Evolutionary conservation across 2,888 invertebrate genomes (phyloP), one percentile per base, ranked within the genome.

Genomic region (Apocheima hispidaria): DNA sequence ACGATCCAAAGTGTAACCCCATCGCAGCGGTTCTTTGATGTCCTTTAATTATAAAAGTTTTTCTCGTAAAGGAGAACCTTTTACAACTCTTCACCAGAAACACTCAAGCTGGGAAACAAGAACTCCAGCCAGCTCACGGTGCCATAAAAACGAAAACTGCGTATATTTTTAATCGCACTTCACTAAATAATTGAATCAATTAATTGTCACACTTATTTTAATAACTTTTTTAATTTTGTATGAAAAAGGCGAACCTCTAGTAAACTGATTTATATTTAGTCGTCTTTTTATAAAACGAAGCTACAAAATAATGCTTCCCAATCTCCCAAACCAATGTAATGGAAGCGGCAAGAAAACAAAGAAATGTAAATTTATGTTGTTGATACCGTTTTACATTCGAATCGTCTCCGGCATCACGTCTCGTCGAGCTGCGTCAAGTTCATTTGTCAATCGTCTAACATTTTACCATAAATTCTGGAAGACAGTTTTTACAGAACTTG

Each of bases 21-120:
- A 87, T 87, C 88, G 85, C 81, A 70, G 81, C 77, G 81, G 79
- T 84, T 83, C 90, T 91, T 92, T 92, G 92, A 92, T 90, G 88
- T 89, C 90, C 83, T 87, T 90, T 90, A 91, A 91, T 91, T 91
- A 91, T 89, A 88, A 90, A 91, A 90, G 84, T 91, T 90, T 88
- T 86, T 86, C 84, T 81, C 84, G 83, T 85, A 84, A 88, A 84
- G 81, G 79, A 81, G 77, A 84, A 83, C 82, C 84, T 85, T 88
- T 80, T 68, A 77, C 70, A 79, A 79, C 74, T 78, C 75, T 66
- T 60, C 68, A 65, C 72, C 69, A 71, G 74, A 74, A 80, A 77
- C 75, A 81, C 66, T 77, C 71, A 65, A 69, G 65, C 61, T 66
- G 68, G 66, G 46, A 66, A 68, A 69, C 67, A 70, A 72, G 69